Evolutionary conservation across 2,888 invertebrate species (phyloP), one percentile per base, ranked within the genome.

Genomic region (Ochropleura plecta): DNA sequence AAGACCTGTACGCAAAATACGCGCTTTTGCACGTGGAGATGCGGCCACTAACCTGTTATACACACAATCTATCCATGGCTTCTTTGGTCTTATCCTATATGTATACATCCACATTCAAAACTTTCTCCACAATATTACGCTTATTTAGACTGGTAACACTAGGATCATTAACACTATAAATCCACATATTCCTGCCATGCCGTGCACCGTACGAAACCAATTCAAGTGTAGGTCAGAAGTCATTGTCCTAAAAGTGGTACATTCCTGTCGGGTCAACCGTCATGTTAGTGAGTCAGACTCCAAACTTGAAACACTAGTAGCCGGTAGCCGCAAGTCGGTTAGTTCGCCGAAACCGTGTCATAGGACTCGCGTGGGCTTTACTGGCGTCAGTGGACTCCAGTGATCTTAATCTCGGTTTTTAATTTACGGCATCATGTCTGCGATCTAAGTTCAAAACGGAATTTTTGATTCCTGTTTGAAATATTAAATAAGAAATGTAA

Each of bases 181-280:
- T 70, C 82, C 20, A 55, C 12, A 63, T 70, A 60, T 74, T 75
- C 67, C 62, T 62, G 53, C 65, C 51, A 46, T 75, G 55, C 51
- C 66, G 73, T 67, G 72, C 67, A 76, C 68, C 67, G 76, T 74
- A 78, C 76, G 81, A 84, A 59, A 73, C 66, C 74, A 81, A 82
- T 80, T 79, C 75, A 46, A 71, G 72, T 86, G 83, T 87, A 87
- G 88, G 89, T 86, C 90, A 91, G 85, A 83, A 87, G 94, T 92
- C 93, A 91, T 90, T 90, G 94, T 89, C 89, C 93, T 88, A 80
- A 88, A 93, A 93, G 79, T 90, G 90, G 89, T 85, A 90, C 92
- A 88, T 88, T 91, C 90, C 90, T 82, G 88, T 72, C 85, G 83
- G 88, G 87, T 89, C 79, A 71, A 46, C 48, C 57, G 81, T 63